These are phyloP conservation scores for Oxyura jamaicensis DNA, from an alignment of 2,113 vertebrate genomes.

Conservation along the genomic window DNA sequence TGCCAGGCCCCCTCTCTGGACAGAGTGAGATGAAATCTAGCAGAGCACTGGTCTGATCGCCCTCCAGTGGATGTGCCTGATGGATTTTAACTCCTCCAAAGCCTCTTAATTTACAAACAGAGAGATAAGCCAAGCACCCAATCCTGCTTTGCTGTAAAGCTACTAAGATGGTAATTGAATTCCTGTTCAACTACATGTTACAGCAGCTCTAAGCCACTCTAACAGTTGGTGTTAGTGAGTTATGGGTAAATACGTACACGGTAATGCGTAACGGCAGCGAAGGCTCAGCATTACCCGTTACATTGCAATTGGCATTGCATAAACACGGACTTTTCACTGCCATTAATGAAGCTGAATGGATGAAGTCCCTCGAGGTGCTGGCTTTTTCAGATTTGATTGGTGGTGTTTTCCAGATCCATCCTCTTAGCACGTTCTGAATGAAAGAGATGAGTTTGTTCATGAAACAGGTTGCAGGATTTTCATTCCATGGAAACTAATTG, in stretches of 20 bases:
- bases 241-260: rapidly evolving
- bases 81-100: neutral
- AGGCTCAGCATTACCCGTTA: rapidly evolving
- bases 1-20: neutral
- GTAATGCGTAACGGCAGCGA: neutral
- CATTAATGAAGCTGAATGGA: neutral
- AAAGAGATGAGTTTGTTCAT: neutral
- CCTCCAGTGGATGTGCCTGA: neutral
- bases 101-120: rapidly evolving
- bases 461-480: neutral
- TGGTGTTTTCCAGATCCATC: neutral
- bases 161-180: neutral
- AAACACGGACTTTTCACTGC: neutral
- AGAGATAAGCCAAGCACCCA: neutral
- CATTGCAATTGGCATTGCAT: neutral
- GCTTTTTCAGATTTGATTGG: neutral
- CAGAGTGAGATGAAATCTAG: neutral
- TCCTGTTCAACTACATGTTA: neutral
- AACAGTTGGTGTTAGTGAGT: neutral
- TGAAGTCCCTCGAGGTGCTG: neutral
- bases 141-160: neutral
- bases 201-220: neutral
- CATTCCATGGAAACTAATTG: neutral
- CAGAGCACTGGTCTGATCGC: neutral
- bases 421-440: neutral